Evolutionary conservation across 1,140 invertebrate genomes (phyloP).

Genomic region (Mercenaria mercenaria): DNA sequence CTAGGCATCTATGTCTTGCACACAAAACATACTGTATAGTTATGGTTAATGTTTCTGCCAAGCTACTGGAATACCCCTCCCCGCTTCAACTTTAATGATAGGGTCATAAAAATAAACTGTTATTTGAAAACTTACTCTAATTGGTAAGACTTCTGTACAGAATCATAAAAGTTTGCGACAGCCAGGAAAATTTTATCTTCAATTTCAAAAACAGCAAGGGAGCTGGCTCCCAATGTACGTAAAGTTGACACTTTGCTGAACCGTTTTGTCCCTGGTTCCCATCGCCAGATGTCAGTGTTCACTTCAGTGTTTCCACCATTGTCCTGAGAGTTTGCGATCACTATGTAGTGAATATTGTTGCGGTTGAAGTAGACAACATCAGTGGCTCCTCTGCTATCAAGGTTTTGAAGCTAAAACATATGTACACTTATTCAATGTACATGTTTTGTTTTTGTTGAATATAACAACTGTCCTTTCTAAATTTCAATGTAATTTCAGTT

Average conservation of each 20-base stretch:
- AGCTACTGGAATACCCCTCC: too few relatives aligned
- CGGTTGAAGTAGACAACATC: slow-evolving; percentile 77
- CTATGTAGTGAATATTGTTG: slow-evolving; percentile 72
- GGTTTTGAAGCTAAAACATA: slow-evolving; percentile 78
- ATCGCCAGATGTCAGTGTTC: slow-evolving; percentile 76
- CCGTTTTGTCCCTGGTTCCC: slow-evolving; percentile 70
- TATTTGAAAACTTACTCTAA: slow-evolving; percentile 68
- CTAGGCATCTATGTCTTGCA: too few relatives aligned
- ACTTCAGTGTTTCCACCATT: slow-evolving; percentile 77
- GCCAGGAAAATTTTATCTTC: slow-evolving; percentile 77
- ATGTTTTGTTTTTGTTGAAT: too few relatives aligned
- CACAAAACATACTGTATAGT: too few relatives aligned
- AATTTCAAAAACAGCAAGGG: slow-evolving; percentile 74
- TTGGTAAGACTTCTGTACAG: slow-evolving; percentile 65
- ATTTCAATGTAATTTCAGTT: too few relatives aligned
- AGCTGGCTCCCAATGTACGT: slow-evolving; percentile 75
- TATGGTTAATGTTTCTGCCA: too few relatives aligned
- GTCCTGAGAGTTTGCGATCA: slow-evolving; percentile 80
- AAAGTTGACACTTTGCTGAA: slow-evolving; percentile 75
- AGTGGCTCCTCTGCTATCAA: slow-evolving; percentile 77
- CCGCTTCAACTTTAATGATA: too few relatives aligned
- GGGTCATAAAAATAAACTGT: too few relatives aligned
- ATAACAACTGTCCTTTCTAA: too few relatives aligned
- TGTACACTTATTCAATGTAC: too few relatives aligned
- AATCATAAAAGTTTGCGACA: slow-evolving; percentile 81